phyloP scores from a whole-genome alignment of 2,888 invertebrate species.

The Melanchra persicariae region DNA sequence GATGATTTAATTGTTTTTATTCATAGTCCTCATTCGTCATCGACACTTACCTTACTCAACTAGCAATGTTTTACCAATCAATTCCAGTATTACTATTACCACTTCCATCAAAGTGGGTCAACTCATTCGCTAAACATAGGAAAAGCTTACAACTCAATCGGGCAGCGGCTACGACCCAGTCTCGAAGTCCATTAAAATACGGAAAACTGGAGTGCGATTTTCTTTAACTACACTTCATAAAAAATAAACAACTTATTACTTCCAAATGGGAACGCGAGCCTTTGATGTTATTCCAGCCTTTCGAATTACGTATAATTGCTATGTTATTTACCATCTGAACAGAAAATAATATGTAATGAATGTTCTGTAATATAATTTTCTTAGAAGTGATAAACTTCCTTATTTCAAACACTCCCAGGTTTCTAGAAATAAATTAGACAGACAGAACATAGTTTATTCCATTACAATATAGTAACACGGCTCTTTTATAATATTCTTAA shows the following conservation, averaged over 20 bases:
- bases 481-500: too few relatives aligned
- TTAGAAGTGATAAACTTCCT: conserved; percentile 27
- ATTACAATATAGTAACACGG: too few relatives aligned
- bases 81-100: conserved; percentile 14
- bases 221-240: conserved; percentile 14
- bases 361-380: conserved; percentile 26
- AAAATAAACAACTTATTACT: conserved; percentile 39
- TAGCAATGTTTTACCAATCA: conserved; percentile 5
- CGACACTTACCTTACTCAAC: not conserved
- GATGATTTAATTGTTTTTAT: not conserved
- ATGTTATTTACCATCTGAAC: conserved; percentile 29
- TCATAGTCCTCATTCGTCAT: not conserved
- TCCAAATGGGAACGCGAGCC: conserved; percentile 23
- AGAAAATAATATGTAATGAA: conserved; percentile 30
- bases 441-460: too few relatives aligned
- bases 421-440: not conserved
- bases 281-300: conserved; percentile 45
- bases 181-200: conserved; percentile 25
- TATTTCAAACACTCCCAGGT: not conserved
- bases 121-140: conserved; percentile 18
- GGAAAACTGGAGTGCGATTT: conserved; percentile 30
- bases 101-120: conserved; percentile 13
- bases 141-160: conserved; percentile 21
- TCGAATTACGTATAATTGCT: conserved; percentile 42
- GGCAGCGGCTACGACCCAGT: conserved; percentile 8